Conservation (phyloP, 2,113 vertebrate genomes). For the Malurus melanocephalus region DNA sequence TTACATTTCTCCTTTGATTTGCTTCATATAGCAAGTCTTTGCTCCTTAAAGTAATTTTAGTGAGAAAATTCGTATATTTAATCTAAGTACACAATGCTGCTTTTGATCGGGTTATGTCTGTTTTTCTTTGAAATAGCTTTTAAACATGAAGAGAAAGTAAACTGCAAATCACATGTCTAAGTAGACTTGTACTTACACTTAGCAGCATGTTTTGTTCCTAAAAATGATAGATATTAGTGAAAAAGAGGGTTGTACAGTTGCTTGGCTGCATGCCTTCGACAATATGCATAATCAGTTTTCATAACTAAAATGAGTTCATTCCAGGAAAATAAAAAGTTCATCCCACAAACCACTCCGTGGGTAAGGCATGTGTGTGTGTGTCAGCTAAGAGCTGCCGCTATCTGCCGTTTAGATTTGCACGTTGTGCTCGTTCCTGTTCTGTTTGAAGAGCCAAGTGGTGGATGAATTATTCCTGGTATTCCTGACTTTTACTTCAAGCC, state of each 20-base stretch:
- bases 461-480: constrained; percentile 41
- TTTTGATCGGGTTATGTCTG: background rate
- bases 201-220: background rate
- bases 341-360: accelerated
- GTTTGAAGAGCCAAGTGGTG: constrained; percentile 8
- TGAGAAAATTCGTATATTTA: background rate
- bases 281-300: background rate
- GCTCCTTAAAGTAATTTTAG: background rate
- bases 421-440: background rate
- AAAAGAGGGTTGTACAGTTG: background rate
- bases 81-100: background rate
- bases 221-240: background rate
- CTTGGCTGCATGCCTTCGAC: background rate
- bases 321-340: constrained; percentile 19
- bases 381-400: background rate
- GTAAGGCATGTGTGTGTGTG: background rate
- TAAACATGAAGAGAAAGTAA: background rate
- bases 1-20: background rate
- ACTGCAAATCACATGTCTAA: background rate
- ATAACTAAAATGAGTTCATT: background rate
- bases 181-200: background rate
- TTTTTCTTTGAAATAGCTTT: constrained; percentile 4
- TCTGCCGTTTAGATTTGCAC: constrained; percentile 10
- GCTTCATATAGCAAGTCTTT: background rate
- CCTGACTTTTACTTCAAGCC: constrained; percentile 41